phyloP scores from a whole-genome alignment of 2,888 invertebrate species.

The Xylocampa areola region DNA sequence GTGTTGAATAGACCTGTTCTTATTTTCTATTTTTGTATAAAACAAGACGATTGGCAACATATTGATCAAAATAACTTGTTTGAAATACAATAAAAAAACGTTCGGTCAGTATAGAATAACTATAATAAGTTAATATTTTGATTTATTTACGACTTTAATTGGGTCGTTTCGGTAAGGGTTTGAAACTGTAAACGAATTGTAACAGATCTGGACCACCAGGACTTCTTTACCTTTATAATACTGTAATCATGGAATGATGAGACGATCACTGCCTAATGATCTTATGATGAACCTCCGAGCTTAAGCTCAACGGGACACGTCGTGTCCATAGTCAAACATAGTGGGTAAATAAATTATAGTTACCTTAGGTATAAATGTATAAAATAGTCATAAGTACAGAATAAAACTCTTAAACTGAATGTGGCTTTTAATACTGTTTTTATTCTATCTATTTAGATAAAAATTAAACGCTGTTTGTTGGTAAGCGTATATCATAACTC shows the following conservation, averaged over 20 bases:
- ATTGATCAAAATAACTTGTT: conserved; percentile 13
- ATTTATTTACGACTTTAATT: conserved; percentile 46
- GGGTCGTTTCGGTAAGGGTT: conserved; percentile 53
- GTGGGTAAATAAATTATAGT: conserved; percentile 77
- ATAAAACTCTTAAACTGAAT: conserved; percentile 63
- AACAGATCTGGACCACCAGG: conserved; percentile 52
- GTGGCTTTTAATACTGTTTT: conserved; percentile 13
- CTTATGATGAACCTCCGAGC: conserved; percentile 70
- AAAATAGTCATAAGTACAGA: conserved; percentile 76
- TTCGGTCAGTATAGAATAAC: conserved; percentile 59
- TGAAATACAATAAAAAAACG: conserved; percentile 9
- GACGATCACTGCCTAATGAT: conserved; percentile 83
- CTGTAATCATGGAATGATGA: conserved; percentile 39
- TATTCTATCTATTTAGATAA: too few relatives aligned
- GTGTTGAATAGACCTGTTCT: conserved; percentile 14
- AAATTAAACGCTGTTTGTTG: too few relatives aligned
- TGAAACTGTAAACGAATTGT: conserved; percentile 42
- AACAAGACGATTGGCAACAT: conserved; percentile 21
- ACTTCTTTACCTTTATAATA: conserved; percentile 35
- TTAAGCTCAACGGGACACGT: conserved; percentile 69
- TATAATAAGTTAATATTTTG: conserved; percentile 56
- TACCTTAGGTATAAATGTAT: conserved; percentile 81
- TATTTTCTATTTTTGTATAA: conserved; percentile 3
- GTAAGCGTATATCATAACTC: too few relatives aligned
- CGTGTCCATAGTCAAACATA: conserved; percentile 85